Base-by-base conservation (phyloP, 2,113 vertebrate genomes). In the Anguilla japonica region DNA sequence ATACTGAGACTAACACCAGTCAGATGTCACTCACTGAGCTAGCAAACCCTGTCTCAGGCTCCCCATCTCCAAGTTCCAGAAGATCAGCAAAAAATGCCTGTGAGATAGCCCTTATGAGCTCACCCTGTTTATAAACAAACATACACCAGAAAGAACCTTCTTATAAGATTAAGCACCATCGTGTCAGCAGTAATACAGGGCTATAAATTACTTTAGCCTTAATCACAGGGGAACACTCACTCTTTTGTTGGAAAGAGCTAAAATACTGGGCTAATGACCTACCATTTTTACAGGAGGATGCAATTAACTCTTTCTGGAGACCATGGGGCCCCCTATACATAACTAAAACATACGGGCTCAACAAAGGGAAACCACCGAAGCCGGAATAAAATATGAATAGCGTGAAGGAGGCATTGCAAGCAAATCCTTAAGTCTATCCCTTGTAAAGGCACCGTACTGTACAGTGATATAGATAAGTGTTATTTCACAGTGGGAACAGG, bases 191-290 rank as follows among this genome's bases (percentile, higher is more conserved):
- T 75, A 71, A n/a, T 34, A 34, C 26, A 75, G 71, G 26, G n/a
- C 71, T 81, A 81, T 43, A 81, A 81, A 46, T 41, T 41, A 34
- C 79, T 43, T 81, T 81, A 81, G 9, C 79, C 40, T 16, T 81
- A 81, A 81, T 41, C 79, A 41, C 20, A 18, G 71, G 29, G 84
- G 75, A 84, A 87, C 86, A 87, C 86, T 83, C 14, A 41, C 82
- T 60, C 41, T 80, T 67, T 84, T 87, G 78, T 87, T 63, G n/a
- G 20, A n/a, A 18, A 16, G 82, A 9, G 82, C 87, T 67, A 57
- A 84, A 67, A 84, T 67, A 26, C 56, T 5, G 40, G 57, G 60
- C 56, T 84, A 63, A 81, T 46, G 78, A 78, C 82, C 40, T 41
- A 29, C 50, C 40, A 84, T 87, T 81, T 84, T 60, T 82, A 20